phyloP scores from a whole-genome alignment of 2,888 invertebrate species.

The Hypsopygia costalis region DNA sequence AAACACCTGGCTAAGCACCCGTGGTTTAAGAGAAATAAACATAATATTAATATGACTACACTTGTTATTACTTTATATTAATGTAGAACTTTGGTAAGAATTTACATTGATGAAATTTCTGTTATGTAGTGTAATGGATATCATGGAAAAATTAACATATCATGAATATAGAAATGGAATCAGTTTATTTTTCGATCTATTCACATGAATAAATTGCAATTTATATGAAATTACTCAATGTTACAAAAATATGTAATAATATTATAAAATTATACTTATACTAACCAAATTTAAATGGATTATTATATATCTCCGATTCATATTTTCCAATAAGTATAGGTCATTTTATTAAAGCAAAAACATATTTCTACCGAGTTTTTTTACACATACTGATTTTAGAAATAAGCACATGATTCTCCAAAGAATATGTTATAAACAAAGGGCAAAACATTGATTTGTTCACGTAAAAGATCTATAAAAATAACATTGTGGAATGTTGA shows the following conservation, averaged over 20 bases:
- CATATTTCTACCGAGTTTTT: background rate
- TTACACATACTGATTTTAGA: background rate
- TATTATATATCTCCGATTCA: slow-evolving; percentile 1
- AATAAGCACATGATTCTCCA: background rate
- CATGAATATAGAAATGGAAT: slow-evolving; percentile 57
- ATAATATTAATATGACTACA: no score
- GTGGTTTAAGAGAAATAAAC: no score
- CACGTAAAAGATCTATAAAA: slow-evolving; percentile 45
- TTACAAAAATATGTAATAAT: slow-evolving; percentile 57
- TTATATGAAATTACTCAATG: slow-evolving; percentile 49
- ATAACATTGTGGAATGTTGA: slow-evolving; percentile 65
- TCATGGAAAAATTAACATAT: background rate
- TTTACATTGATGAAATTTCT: slow-evolving; percentile 24
- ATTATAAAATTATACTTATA: slow-evolving; percentile 64
- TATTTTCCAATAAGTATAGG: background rate
- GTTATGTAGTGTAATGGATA: slow-evolving; percentile 4
- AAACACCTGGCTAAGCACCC: no score
- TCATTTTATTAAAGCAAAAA: background rate
- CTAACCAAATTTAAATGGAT: slow-evolving; percentile 35
- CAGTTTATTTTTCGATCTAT: slow-evolving; percentile 63
- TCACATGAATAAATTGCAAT: slow-evolving; percentile 57
- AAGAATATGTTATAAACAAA: slow-evolving; percentile 6
- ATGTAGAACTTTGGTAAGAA: no score
- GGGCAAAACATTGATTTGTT: slow-evolving; percentile 13
- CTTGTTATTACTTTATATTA: no score